These are phyloP conservation scores for Phrynosoma blainvillii DNA, from an alignment of 2,113 vertebrate species.

Conservation along the genomic window DNA sequence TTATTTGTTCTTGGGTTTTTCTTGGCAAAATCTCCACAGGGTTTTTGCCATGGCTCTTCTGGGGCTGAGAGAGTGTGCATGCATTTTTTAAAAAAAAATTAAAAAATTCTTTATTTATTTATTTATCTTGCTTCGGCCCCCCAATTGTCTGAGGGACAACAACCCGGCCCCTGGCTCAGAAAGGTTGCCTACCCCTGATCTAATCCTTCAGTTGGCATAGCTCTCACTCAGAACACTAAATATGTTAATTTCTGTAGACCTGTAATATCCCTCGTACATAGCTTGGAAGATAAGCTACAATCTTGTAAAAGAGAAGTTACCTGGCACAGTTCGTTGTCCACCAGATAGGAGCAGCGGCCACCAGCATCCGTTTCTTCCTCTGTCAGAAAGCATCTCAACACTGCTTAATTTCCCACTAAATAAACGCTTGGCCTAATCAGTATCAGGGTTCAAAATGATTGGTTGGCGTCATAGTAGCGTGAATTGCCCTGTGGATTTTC, in stretches of 20 bases:
- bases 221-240: not conserved
- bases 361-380: slow-evolving; percentile 50
- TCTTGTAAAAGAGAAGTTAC: slow-evolving; percentile 7
- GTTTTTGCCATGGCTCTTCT: too few species aligned
- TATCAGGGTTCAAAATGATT: slow-evolving; percentile 68
- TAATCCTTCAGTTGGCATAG: not conserved
- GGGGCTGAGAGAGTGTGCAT: too few species aligned
- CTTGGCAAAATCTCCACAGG: too few species aligned
- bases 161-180: too few species aligned
- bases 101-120: too few species aligned
- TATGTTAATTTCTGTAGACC: not conserved
- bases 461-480: slow-evolving; percentile 70
- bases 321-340: slow-evolving; percentile 25
- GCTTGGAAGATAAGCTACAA: not conserved
- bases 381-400: slow-evolving; percentile 32
- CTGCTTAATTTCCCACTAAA: slow-evolving; percentile 70
- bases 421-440: slow-evolving; percentile 66
- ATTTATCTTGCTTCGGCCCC: too few species aligned
- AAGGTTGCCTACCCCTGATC: too few species aligned
- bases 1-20: too few species aligned
- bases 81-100: too few species aligned
- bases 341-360: slow-evolving; percentile 32
- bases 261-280: slow-evolving; percentile 56
- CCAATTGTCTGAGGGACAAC: too few species aligned
- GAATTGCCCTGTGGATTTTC: slow-evolving; percentile 49